These are phyloP conservation scores for Aulostomus chinensis DNA, from an alignment of 2,797 vertebrate genomes.

Conservation along the genomic window DNA sequence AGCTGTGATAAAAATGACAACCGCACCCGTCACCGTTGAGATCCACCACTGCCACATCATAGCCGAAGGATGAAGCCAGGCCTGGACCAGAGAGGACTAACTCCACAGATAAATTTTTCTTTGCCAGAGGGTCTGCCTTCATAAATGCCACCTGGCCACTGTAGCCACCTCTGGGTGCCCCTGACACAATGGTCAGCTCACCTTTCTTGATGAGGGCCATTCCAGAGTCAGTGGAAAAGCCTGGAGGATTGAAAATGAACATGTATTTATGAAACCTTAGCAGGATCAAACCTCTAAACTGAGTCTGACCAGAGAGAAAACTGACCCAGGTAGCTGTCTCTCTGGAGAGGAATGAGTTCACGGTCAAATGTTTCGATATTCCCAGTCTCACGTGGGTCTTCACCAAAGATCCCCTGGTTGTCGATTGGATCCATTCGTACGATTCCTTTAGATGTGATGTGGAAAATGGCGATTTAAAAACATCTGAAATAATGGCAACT, in stretches of 20 bases:
- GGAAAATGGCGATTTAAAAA: too few species aligned
- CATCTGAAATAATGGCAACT: too few species aligned
- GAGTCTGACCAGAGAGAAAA: slow-evolving; percentile 17
- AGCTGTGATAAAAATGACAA: too few species aligned
- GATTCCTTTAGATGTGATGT: slow-evolving; percentile 83
- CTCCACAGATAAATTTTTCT: slow-evolving; percentile 65
- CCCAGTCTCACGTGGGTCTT: slow-evolving; percentile 88
- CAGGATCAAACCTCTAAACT: not conserved
- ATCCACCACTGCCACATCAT: slow-evolving; percentile 90
- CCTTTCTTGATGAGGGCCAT: slow-evolving; percentile 84
- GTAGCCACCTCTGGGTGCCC: slow-evolving; percentile 90
- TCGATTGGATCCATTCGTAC: slow-evolving; percentile 87
- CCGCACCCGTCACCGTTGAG: slow-evolving; percentile 89
- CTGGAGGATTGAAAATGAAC: slow-evolving; percentile 63
- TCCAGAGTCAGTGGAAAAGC: slow-evolving; percentile 91
- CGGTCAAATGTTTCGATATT: slow-evolving; percentile 77
- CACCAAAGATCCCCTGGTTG: slow-evolving; percentile 75
- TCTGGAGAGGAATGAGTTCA: slow-evolving; percentile 85
- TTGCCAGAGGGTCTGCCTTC: slow-evolving; percentile 69
- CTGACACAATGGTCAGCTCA: slow-evolving; percentile 88
- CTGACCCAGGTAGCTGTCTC: slow-evolving; percentile 93
- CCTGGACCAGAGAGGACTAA: slow-evolving; percentile 87
- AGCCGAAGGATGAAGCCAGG: slow-evolving; percentile 95
- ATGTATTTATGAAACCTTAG: not conserved
- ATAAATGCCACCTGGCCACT: slow-evolving; percentile 90